phyloP scores from a whole-genome alignment of 2,113 vertebrate species.

The Circaetus gallicus region DNA sequence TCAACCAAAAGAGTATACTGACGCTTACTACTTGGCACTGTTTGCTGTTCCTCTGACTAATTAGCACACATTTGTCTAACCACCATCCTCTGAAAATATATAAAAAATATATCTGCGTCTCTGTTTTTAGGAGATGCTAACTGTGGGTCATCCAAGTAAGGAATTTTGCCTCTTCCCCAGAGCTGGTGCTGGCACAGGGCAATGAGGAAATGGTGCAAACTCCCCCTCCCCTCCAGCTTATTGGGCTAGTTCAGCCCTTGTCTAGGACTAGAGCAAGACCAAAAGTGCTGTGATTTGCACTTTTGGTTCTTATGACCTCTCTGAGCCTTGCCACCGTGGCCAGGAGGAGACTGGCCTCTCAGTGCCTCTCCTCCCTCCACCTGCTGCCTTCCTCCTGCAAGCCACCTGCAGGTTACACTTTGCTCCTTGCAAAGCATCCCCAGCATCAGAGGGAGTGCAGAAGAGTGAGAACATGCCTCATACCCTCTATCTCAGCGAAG shows the following conservation, averaged over 20 bases:
- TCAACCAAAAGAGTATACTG: not conserved
- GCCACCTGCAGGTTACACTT: not conserved
- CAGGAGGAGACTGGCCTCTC: not conserved
- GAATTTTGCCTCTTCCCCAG: not conserved
- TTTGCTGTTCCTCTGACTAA: not conserved
- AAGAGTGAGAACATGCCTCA: not conserved
- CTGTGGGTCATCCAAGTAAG: not conserved
- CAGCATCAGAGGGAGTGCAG: accelerated
- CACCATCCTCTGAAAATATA: not conserved
- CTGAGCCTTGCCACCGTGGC: not conserved
- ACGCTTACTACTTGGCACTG: not conserved
- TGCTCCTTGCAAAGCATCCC: not conserved
- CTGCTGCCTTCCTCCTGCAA: not conserved
- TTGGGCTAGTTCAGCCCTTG: not conserved
- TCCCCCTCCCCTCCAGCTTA: not conserved
- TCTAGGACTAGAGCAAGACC: not conserved
- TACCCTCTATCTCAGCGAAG: not conserved
- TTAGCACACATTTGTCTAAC: not conserved
- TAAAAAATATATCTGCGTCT: not conserved
- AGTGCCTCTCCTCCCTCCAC: not conserved
- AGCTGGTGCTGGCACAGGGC: not conserved
- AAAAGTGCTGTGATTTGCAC: not conserved
- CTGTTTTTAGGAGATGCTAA: not conserved
- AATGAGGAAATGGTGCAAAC: not conserved
- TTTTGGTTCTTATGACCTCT: not conserved